Evolutionary conservation across 2,797 vertebrate species (phyloP).

Genomic region (Falco naumanni): DNA sequence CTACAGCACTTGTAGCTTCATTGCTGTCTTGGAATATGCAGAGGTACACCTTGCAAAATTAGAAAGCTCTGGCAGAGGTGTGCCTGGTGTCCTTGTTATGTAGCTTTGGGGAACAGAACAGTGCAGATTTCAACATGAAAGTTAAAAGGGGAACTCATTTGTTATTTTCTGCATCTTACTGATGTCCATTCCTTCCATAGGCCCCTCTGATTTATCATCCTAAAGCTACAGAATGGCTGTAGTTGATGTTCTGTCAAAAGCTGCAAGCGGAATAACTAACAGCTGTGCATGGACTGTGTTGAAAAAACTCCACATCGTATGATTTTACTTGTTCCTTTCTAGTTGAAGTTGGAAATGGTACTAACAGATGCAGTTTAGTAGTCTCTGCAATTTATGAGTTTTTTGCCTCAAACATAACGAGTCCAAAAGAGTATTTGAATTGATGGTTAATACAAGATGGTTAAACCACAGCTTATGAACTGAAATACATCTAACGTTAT

Average conservation of each 20-base stretch:
- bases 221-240: constrained; percentile 5
- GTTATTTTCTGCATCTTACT: constrained; percentile 31
- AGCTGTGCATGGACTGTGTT: constrained; percentile 20
- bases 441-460: background rate
- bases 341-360: background rate
- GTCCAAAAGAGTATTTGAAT: background rate
- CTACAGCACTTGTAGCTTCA: background rate
- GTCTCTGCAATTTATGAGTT: background rate
- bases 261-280: constrained; percentile 44
- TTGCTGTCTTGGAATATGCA: accelerated
- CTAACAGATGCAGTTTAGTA: background rate
- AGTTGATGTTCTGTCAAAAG: constrained; percentile 51
- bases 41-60: background rate
- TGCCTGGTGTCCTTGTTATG: background rate
- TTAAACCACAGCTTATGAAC: background rate
- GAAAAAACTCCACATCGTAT: background rate
- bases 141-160: constrained; percentile 20
- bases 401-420: background rate
- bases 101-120: background rate
- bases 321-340: constrained; percentile 4
- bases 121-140: constrained; percentile 14
- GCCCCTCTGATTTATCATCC: constrained; percentile 55
- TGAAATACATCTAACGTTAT: background rate
- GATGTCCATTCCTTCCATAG: background rate
- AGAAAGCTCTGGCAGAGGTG: background rate